Base-by-base conservation (phyloP, 2,113 vertebrate species). In the Dicentrarchus labrax region DNA sequence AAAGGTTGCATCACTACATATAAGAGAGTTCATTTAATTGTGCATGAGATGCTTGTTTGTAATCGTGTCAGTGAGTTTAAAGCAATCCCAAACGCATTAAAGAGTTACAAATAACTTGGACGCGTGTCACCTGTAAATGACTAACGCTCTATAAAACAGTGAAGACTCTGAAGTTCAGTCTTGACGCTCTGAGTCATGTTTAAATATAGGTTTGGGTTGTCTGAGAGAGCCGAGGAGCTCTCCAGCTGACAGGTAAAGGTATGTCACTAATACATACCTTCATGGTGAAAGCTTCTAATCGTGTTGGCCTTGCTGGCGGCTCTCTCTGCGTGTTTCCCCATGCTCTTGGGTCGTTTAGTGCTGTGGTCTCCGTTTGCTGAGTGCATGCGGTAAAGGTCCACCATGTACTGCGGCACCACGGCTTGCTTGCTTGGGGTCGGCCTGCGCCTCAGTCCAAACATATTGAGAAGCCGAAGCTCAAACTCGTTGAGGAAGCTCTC, bases 271-370 rank as follows among this genome's bases (percentile, higher is more conserved):
- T 88, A 88, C 95, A 94, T 95, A 99, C 98, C 98, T 97, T 99
- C 98, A 80, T 99, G 98, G 94, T 99, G 97, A 95, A 99, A 99
- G 94, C 98, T 98, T 95, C 98, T 96, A 90, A 99, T 97, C 17
- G 98, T 99, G 94, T 98, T 99, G 92, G 98, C 98, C 69, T 94
- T 96, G 96, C 98, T 99, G 91, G 97, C 96, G 24, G 97, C 96
- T 83, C 95, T 94, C 92, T 98, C 98, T 87, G 97, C 94, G 83
- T 96, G 96, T 69, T 89, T 96, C 86, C 97, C 96, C 84, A 96
- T 96, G 88, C 90, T 92, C 85, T 85, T 93, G 81, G 93, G 91
- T 6, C 95, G 90, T 45, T 95, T 96, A 7, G 93, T 89, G 62
- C 95, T 95, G 90, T 94, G 95, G 86, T 98, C 97, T 64, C 96